Evolutionary conservation across 1,140 invertebrate genomes (phyloP), one percentile per base, ranked within the genome.

Genomic region (Cotesia chilonis): DNA sequence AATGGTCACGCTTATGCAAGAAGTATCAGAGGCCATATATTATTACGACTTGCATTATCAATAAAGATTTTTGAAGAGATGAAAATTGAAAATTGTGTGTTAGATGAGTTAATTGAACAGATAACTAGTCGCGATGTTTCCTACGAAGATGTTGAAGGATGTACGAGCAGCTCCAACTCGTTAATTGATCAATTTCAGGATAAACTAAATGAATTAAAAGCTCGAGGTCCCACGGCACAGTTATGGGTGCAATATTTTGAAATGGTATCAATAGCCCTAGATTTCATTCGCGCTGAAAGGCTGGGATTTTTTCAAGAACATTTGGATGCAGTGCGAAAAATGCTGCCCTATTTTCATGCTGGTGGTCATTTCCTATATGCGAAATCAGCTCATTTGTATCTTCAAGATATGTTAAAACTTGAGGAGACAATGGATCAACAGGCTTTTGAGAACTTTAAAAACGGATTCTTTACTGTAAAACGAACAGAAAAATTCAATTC

Each of bases 241-340:
- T 76, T 87, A 36, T 87, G 84, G 85, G 68, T 83, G 20, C 83
- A 87, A 79, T 87, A 87, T 73, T 83, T 88, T 70, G 61, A 84
- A 68, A 83, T 85, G 81, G 72, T 85, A 37, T 71, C 78, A 65
- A 74, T 87, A 73, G 69, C 83, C 10, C 72, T 76, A 65, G 71
- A 81, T 64, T 88, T 88, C 64, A 78, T 88, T 77, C 74, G 75
- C 68, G 81, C 84, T 68, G 83, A 86, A 81, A 77, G 79, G 71
- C 77, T 76, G 7, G 83, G 83, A 6, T 64, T 81, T 80, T 87
- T 77, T 69, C 51, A 84, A 70, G 67, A 81, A 74, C 81, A 84
- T 71, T 65, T 81, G 41, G 10, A 68, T 6, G 28, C 28, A 14
- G 52, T 83, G 2, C 14, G 76, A 12, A 54, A 78, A 64, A 86